A percentile compares a stretch with the other conserved stretches of the same genome.
These are phyloP conservation scores for Catharus ustulatus DNA, from an alignment of 2,797 vertebrate genomes.

Conservation along the genomic window DNA sequence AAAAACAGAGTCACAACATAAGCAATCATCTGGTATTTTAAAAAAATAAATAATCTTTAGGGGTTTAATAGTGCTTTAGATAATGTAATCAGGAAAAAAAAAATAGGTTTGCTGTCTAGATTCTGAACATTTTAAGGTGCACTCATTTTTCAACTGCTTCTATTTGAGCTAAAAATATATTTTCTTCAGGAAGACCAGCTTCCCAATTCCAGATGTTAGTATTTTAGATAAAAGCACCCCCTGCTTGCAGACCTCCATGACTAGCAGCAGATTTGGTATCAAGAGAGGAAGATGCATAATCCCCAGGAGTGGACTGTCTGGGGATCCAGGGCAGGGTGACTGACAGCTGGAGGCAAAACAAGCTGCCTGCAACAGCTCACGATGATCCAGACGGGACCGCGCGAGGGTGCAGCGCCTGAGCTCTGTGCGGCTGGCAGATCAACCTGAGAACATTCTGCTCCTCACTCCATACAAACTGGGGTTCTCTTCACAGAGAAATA, in stretches of 20 bases:
- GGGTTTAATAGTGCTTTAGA: background rate
- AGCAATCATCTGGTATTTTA: background rate
- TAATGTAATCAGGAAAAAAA: background rate
- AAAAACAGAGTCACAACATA: background rate
- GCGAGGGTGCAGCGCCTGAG: rapidly evolving
- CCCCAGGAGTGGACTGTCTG: background rate
- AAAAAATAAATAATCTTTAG: background rate
- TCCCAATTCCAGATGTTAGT: background rate
- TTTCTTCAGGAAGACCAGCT: background rate
- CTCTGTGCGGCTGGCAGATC: background rate
- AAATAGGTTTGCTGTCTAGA: background rate
- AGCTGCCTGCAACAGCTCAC: background rate
- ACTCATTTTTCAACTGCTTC: background rate
- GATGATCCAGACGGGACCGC: rapidly evolving
- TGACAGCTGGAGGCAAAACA: background rate
- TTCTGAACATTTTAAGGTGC: background rate
- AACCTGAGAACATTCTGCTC: background rate
- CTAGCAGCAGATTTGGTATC: background rate
- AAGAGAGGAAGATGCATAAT: background rate
- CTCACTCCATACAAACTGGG: background rate
- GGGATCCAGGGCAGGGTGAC: background rate
- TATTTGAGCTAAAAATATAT: background rate
- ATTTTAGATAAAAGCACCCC: background rate
- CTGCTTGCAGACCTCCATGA: background rate
- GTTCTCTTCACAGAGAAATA: background rate